Evolutionary conservation across 1,140 invertebrate species (phyloP).

Genomic region (Frieseomelitta varia): DNA sequence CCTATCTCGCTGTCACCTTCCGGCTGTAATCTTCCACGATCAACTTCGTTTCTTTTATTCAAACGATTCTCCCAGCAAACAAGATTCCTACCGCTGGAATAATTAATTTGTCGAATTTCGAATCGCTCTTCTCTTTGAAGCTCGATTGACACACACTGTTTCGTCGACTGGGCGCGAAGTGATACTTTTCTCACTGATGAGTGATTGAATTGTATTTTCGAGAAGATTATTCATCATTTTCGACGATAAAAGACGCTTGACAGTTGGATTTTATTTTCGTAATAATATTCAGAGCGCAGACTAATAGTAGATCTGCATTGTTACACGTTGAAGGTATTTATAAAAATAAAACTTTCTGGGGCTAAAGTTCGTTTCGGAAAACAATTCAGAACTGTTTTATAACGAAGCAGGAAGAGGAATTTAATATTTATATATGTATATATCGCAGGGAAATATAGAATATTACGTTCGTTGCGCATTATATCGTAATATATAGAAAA

Average conservation of each 20-base stretch:
- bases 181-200: not conserved
- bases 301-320: too few species aligned
- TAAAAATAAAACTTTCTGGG: too few species aligned
- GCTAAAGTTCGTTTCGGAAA: too few species aligned
- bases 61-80: not conserved
- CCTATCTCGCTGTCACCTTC: slow-evolving; percentile 6
- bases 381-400: too few species aligned
- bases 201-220: not conserved
- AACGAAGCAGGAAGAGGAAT: too few species aligned
- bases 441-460: too few species aligned
- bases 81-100: not conserved
- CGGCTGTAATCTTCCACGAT: slow-evolving; percentile 22
- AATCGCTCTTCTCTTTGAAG: not conserved
- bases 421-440: too few species aligned
- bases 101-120: slow-evolving; percentile 27
- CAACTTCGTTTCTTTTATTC: slow-evolving; percentile 30
- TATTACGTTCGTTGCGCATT: too few species aligned
- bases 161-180: too few species aligned
- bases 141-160: not conserved
- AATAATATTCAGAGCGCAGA: too few species aligned
- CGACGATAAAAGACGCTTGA: not conserved
- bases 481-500: too few species aligned
- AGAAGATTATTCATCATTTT: not conserved
- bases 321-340: too few species aligned
- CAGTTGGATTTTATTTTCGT: not conserved